Percentiles rank a stretch among this genome's conserved stretches.
These are phyloP conservation scores for Margaritifera margaritifera DNA, from an alignment of 2,888 invertebrate genomes.

Conservation along the genomic window DNA sequence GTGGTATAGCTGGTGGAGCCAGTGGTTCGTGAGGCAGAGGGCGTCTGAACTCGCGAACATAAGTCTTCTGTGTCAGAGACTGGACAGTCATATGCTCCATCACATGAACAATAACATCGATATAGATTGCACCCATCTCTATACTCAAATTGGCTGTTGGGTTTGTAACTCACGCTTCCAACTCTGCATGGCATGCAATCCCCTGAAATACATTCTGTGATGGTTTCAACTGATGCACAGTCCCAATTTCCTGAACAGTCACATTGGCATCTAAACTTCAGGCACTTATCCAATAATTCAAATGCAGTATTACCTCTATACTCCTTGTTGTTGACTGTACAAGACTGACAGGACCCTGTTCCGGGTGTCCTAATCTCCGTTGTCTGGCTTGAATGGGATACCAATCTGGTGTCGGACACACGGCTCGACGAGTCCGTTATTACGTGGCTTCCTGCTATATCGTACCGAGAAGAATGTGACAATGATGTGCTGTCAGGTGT, in stretches of 20 bases:
- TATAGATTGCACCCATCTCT: conserved; percentile 30
- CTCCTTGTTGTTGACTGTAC: conserved; percentile 35
- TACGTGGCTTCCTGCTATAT: conserved; percentile 30
- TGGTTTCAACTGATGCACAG: conserved; percentile 47
- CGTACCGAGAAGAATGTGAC: conserved; percentile 9
- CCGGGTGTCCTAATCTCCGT: conserved; percentile 37
- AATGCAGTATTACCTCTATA: conserved; percentile 47
- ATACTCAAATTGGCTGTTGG: conserved; percentile 16
- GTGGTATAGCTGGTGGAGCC: neutral
- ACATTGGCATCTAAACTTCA: conserved; percentile 58
- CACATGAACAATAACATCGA: conserved; percentile 53
- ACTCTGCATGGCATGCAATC: too few species aligned
- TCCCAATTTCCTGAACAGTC: conserved; percentile 54
- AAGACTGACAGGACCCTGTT: conserved; percentile 27
- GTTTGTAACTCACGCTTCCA: too few species aligned
- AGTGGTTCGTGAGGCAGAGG: conserved; percentile 11
- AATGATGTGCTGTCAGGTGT: conserved; percentile 1
- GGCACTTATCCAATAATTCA: conserved; percentile 50
- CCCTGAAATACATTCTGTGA: neutral
- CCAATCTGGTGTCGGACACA: conserved; percentile 5
- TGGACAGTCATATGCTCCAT: conserved; percentile 59
- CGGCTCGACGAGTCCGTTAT: conserved; percentile 7
- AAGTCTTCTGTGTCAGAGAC: conserved; percentile 25
- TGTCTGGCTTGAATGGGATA: conserved; percentile 34
- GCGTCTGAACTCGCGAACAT: conserved; percentile 24